Evolutionary conservation across 2,113 vertebrate species (phyloP).

Genomic region (Semicossyphus pulcher): DNA sequence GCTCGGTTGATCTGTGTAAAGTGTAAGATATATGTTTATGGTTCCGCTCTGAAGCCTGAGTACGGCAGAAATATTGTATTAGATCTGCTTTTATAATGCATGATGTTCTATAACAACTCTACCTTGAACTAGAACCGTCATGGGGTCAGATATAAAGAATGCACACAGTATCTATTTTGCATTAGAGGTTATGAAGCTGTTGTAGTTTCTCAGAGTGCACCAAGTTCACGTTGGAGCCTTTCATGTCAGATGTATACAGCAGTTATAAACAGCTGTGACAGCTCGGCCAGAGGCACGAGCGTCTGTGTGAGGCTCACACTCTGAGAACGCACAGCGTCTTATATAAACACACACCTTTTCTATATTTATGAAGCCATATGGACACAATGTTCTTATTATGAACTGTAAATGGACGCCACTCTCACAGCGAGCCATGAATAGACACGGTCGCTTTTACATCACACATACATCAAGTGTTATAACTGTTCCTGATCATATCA

Average conservation of each 20-base stretch:
- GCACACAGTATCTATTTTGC: neutral
- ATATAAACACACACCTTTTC: neutral
- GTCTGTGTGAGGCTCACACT: neutral
- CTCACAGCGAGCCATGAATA: neutral
- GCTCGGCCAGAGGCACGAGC: too few relatives aligned
- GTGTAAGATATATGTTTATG: neutral
- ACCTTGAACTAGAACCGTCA: neutral
- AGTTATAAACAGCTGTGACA: neutral
- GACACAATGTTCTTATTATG: neutral
- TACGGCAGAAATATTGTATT: constrained; percentile 2
- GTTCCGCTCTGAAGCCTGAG: neutral
- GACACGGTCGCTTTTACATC: neutral
- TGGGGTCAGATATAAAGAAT: neutral
- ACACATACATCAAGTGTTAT: too few relatives aligned
- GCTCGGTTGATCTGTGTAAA: constrained; percentile 1
- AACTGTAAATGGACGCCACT: neutral
- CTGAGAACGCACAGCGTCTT: neutral
- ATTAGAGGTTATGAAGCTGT: neutral
- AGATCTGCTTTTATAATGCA: neutral
- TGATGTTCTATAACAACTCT: neutral
- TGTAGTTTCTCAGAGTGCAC: neutral
- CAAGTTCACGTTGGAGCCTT: neutral
- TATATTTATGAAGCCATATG: neutral
- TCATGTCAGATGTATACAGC: neutral
- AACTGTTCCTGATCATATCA: neutral